Percentiles rank a stretch among this genome's conserved stretches.
Conservation (phyloP, 2,113 vertebrate species). For the Himantopus leucocephalus region DNA sequence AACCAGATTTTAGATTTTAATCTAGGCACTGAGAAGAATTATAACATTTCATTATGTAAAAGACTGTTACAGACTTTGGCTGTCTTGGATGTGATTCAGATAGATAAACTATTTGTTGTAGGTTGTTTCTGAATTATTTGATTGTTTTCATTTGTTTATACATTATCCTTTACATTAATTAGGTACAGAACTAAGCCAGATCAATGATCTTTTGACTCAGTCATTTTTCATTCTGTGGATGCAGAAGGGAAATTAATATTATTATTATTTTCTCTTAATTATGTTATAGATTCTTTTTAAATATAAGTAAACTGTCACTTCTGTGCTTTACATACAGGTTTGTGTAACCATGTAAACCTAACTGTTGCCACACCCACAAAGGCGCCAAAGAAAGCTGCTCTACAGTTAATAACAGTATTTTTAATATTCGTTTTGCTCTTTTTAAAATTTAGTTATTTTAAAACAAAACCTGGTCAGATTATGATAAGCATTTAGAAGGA, state of each 20-base stretch:
- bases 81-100: neutral
- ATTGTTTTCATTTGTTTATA: neutral
- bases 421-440: neutral
- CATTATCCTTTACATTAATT: neutral
- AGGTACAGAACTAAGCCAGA: neutral
- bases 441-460: neutral
- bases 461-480: neutral
- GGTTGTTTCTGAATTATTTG: neutral
- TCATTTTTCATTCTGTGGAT: neutral
- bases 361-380: neutral
- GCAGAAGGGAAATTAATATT: neutral
- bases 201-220: neutral
- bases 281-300: neutral
- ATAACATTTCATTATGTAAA: neutral
- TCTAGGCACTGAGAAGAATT: neutral
- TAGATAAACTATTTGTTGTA: neutral
- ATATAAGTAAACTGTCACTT: neutral
- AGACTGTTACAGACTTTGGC: neutral
- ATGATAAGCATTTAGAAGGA: neutral
- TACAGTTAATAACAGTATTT: neutral
- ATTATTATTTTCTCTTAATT: neutral
- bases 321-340: neutral
- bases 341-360: neutral
- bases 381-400: neutral
- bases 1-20: neutral